These are phyloP conservation scores for Dolichotis patagonum DNA, from an alignment of 2,113 vertebrate genomes.

Conservation along the genomic window DNA sequence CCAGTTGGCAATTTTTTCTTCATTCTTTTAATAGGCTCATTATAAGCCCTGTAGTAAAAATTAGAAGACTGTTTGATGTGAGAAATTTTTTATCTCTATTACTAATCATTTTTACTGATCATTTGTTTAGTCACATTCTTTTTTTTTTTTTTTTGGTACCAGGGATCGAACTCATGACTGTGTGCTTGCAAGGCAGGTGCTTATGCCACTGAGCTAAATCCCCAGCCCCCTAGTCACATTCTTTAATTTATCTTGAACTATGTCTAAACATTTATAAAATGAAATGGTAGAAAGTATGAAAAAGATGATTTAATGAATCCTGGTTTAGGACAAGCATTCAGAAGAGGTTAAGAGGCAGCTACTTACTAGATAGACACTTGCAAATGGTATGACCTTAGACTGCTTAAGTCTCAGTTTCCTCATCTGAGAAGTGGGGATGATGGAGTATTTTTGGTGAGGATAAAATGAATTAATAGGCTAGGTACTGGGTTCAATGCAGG, in stretches of 20 bases:
- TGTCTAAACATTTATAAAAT: slow-evolving; percentile 55
- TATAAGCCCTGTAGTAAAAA: slow-evolving; percentile 3
- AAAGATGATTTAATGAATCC: neutral
- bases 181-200: too few species aligned
- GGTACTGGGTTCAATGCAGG: neutral
- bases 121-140: slow-evolving; percentile 8
- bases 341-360: neutral
- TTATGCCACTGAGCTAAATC: too few species aligned
- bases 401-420: neutral
- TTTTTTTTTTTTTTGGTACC: too few species aligned
- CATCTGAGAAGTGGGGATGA: neutral
- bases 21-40: neutral
- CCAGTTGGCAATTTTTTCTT: neutral
- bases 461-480: neutral
- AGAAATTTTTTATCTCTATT: neutral
- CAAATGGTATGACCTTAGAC: neutral
- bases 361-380: neutral
- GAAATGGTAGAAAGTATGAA: neutral
- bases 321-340: neutral
- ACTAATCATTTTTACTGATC: neutral
- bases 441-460: neutral
- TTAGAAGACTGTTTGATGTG: neutral
- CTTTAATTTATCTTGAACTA: slow-evolving; percentile 1
- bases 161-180: too few species aligned
- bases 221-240: neutral